Evolutionary conservation across 2,888 invertebrate species (phyloP).

Genomic region (Spicauda simplicius): DNA sequence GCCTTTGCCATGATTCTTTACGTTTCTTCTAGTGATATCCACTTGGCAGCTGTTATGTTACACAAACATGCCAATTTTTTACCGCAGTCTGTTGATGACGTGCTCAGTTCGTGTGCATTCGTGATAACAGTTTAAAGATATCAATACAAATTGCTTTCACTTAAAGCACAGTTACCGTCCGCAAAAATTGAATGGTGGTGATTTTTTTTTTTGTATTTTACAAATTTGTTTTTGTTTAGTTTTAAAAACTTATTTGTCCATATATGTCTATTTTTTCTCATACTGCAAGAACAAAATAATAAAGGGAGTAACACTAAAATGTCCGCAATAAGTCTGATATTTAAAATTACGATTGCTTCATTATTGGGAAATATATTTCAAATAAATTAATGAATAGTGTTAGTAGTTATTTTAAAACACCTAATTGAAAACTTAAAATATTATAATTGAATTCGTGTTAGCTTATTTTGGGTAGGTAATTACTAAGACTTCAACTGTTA

Average conservation of each 20-base stretch:
- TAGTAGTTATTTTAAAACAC: too few species aligned
- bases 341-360: too few species aligned
- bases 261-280: too few species aligned
- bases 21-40: slow-evolving; percentile 11
- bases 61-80: slow-evolving; percentile 24
- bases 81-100: slow-evolving; percentile 12
- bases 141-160: slow-evolving; percentile 17
- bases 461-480: slow-evolving; percentile 35
- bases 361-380: too few species aligned
- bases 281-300: too few species aligned
- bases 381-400: too few species aligned
- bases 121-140: slow-evolving; percentile 19
- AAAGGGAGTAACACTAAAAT: too few species aligned
- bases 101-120: slow-evolving; percentile 19
- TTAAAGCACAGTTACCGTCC: slow-evolving; percentile 1
- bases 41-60: slow-evolving; percentile 21
- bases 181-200: background rate
- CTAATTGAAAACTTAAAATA: background rate
- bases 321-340: too few species aligned
- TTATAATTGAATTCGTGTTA: background rate
- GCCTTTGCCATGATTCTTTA: background rate
- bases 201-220: background rate
- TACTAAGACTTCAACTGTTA: slow-evolving; percentile 53
- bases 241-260: background rate
- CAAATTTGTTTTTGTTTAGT: background rate